A percentile compares a stretch with the other conserved stretches of the same genome.
Conservation (phyloP, 2,113 vertebrate genomes). For the Lepisosteus osseus region DNA sequence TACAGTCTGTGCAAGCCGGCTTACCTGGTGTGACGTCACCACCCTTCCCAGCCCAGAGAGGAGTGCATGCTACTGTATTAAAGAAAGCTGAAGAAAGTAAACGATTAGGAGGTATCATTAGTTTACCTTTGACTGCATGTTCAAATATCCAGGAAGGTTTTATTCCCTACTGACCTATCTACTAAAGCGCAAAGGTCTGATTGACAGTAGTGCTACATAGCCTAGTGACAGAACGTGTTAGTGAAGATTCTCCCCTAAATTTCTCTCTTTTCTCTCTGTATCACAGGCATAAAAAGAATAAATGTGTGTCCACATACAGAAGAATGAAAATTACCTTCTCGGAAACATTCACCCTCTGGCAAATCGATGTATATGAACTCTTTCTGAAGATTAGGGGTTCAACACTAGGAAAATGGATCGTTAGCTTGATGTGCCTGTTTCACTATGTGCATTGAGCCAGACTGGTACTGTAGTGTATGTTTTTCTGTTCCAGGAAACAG, state of each 20-base stretch:
- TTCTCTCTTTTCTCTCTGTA: not conserved
- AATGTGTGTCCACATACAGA: constrained; percentile 57
- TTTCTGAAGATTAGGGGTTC: constrained; percentile 71
- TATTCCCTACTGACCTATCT: too few species aligned
- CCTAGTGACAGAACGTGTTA: not conserved
- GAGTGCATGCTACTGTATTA: too few species aligned
- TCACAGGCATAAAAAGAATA: constrained; percentile 77
- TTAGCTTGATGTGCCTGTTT: constrained; percentile 55
- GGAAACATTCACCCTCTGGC: constrained; percentile 74
- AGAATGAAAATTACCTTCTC: constrained; percentile 71
- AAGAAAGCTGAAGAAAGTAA: too few species aligned
- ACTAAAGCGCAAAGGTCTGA: too few species aligned
- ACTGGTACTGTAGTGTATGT: too few species aligned
- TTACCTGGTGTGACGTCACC: too few species aligned
- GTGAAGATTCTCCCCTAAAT: too few species aligned
- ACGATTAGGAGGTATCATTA: not conserved
- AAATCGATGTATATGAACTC: constrained; percentile 77
- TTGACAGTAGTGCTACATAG: constrained; percentile 22
- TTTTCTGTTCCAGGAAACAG: too few species aligned
- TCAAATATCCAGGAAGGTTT: not conserved
- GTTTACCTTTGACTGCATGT: not conserved
- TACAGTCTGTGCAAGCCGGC: too few species aligned
- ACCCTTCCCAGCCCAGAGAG: too few species aligned
- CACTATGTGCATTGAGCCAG: constrained; percentile 34
- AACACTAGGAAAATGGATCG: constrained; percentile 64